Percentiles rank a stretch among this genome's conserved stretches.
Evolutionary conservation across 64 coral and sea anemone species (phyloP).

Genomic region (Dendrophyllia cribrosa): DNA sequence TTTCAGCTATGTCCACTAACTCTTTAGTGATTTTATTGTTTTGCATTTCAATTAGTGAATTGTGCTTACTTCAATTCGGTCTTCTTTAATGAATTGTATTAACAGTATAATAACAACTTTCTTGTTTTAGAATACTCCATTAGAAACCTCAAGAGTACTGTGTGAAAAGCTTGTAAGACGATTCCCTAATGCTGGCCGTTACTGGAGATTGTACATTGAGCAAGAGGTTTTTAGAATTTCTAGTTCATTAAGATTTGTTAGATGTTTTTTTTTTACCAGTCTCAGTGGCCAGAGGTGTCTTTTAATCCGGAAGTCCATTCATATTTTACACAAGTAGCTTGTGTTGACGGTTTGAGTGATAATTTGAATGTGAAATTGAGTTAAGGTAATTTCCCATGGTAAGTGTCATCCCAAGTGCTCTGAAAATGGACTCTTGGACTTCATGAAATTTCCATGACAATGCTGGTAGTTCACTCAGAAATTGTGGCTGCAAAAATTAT

Average conservation of each 20-base stretch:
- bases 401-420: background rate
- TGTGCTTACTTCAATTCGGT: too few species aligned
- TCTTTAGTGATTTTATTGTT: too few species aligned
- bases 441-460: background rate
- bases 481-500: too few species aligned
- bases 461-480: background rate
- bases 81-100: too few species aligned
- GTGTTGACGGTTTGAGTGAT: too few species aligned
- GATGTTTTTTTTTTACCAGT: background rate
- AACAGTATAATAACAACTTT: background rate
- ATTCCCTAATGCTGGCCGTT: slow-evolving; percentile 93
- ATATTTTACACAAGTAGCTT: too few species aligned
- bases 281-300: background rate
- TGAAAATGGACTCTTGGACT: background rate
- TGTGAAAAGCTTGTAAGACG: slow-evolving; percentile 93
- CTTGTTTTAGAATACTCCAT: slow-evolving; percentile 58
- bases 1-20: too few species aligned
- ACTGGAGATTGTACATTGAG: slow-evolving; percentile 99
- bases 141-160: slow-evolving; percentile 83
- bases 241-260: slow-evolving; percentile 43
- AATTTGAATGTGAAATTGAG: too few species aligned
- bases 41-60: too few species aligned
- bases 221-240: slow-evolving; percentile 99
- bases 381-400: too few species aligned
- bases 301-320: background rate